Conservation (phyloP, 2,797 vertebrate genomes). For the Octomys mimax region DNA sequence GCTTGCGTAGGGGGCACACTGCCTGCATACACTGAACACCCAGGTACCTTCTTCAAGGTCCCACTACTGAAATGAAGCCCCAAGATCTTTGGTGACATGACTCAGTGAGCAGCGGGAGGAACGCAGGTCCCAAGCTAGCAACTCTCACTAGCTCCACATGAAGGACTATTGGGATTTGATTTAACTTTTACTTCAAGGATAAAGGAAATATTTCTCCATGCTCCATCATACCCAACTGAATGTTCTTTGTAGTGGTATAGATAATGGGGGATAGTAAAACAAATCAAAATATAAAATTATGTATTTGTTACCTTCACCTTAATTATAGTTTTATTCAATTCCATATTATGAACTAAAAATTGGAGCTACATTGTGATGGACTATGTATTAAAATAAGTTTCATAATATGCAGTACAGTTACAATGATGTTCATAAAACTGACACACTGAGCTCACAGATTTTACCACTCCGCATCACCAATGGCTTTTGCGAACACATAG, state of each 20-base stretch:
- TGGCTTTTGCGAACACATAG: slow-evolving; percentile 97
- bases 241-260: slow-evolving; percentile 23
- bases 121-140: background rate
- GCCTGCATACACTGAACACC: background rate
- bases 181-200: slow-evolving; percentile 48
- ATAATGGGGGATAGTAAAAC: background rate
- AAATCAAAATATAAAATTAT: slow-evolving; percentile 61
- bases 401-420: slow-evolving; percentile 56
- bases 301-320: slow-evolving; percentile 63
- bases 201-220: slow-evolving; percentile 36
- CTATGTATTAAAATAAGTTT: slow-evolving; percentile 65
- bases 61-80: background rate
- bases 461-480: slow-evolving; percentile 99
- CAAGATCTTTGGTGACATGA: background rate
- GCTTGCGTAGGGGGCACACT: background rate
- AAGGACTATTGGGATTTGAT: background rate
- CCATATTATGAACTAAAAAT: slow-evolving; percentile 65
- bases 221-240: background rate
- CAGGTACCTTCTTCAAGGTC: background rate
- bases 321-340: slow-evolving; percentile 81
- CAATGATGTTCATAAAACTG: slow-evolving; percentile 14
- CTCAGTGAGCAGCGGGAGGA: background rate
- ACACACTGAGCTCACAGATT: slow-evolving; percentile 8
- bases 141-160: background rate
- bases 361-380: slow-evolving; percentile 25